A percentile compares a stretch with the other conserved stretches of the same genome.
Evolutionary conservation across 2,888 invertebrate genomes (phyloP).

Genomic region (Odontocolon sp.): DNA sequence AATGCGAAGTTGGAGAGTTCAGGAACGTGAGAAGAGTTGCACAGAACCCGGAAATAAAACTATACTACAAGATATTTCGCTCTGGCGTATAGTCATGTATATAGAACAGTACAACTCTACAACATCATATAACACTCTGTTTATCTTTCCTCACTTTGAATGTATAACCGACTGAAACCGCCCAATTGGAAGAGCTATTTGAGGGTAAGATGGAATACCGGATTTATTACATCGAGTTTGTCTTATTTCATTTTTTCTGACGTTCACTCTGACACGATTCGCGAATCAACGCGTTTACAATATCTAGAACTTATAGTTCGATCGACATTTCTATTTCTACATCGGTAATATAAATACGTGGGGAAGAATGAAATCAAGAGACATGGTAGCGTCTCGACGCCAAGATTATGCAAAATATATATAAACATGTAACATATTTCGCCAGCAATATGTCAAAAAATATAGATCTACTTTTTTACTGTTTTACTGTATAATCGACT

Average conservation of each 20-base stretch:
- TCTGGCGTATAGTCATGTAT: not conserved
- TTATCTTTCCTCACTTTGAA: constrained; percentile 3
- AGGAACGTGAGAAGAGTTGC: not conserved
- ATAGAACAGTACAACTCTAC: not conserved
- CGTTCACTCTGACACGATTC: too few relatives aligned
- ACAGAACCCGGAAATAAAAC: not conserved
- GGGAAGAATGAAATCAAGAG: too few relatives aligned
- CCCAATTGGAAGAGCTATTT: not conserved
- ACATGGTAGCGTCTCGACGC: too few relatives aligned
- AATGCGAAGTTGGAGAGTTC: not conserved
- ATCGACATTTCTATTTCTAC: not conserved
- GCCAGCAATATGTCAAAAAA: too few relatives aligned
- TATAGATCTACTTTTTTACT: too few relatives aligned
- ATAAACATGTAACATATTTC: too few relatives aligned
- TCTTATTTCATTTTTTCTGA: too few relatives aligned
- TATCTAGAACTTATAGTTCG: too few relatives aligned
- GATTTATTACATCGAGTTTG: not conserved
- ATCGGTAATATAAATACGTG: not conserved
- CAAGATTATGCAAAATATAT: too few relatives aligned
- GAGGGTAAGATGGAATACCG: not conserved
- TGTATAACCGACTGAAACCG: not conserved
- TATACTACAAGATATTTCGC: constrained; percentile 3
- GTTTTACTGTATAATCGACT: too few relatives aligned
- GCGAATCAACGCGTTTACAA: too few relatives aligned
- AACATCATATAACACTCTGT: constrained; percentile 6